Evolutionary conservation across 2,113 vertebrate species (phyloP), one percentile per base, ranked within the genome.

Genomic region (Nothoprocta perdicaria): DNA sequence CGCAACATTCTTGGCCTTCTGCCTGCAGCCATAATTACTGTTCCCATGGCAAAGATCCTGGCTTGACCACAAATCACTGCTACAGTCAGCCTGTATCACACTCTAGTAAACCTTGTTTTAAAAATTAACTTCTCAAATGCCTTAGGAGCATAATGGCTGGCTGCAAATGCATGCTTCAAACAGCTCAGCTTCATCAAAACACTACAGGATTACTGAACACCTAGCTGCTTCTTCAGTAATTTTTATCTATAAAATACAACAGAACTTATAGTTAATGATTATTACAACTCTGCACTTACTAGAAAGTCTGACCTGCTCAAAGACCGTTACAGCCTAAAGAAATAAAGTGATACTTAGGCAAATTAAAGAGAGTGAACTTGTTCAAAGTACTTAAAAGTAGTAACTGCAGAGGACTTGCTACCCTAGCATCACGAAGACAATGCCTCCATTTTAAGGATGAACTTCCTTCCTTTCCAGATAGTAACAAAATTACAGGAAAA

Each of bases 41-140:
- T 95, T 96, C 95, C 96, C 96, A 97, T 94, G 94, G 96, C 95
- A 96, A 96, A 96, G 80, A 89, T 94, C 89, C 86, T 89, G 94
- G 92, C 94, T 52, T 80, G 73, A 75, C 87, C 88, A 94, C 95
- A 95, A 93, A 96, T 95, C 92, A 95, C 84, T 92, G 76, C 93
- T 92, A 86, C 80, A 95, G 88, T 66, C 90, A 82, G 88, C 38
- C 86, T 50, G 40, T 53, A 91, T 83, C 85, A 85, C 66, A 92
- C 91, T 92, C 86, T 35, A 89, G 75, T 74, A 84, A 93, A 65
- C 77, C 82, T 86, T 9, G 48, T 67, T 95, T 93, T 93, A 94
- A 96, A 95, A 89, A 80, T 96, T 96, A 95, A 94, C 91, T 96
- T 96, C 68, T 92, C 89, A 41, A 60, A 72, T 11, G 16, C 87